Evolutionary conservation across 2,113 vertebrate species (phyloP), one percentile per base, ranked within the genome.

Genomic region (Pagrus major): DNA sequence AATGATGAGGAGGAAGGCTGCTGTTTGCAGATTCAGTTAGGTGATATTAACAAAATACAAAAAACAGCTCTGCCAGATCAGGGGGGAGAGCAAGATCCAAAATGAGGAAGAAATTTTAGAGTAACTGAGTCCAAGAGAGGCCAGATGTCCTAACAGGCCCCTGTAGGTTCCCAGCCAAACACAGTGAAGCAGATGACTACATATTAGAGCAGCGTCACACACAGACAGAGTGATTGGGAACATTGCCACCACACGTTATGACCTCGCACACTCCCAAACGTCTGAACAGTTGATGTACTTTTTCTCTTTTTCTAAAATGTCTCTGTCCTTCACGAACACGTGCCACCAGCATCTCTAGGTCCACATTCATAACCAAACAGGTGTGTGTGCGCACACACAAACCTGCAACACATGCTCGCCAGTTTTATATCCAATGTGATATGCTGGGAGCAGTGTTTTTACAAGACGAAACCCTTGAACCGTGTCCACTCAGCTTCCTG

Each of bases 391-490:
- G 27, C 72, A 52, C 68, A 67, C 52, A 39, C 79, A 80, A 71
- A 77, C 73, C 54, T 64, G 55, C 69, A 64, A 71, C 82, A 67
- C 74, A 86, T 82, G 83, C 73, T 85, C 67, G 21, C 60, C 23
- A 27, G 69, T 91, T 91, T 93, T 86, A 90, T 86, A 84, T 85
- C 69, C 71, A 79, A 79, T 79, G 78, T 81, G 85, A 93, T 84
- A 82, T 33, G 77, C 86, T 86, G 39, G 80, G 58, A 86, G 88
- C 88, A 27, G 27, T 80, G 90, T 86, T 93, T 93, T 94, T 88
- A 93, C 86, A 86, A 88, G 88, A 73, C 16, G 21, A 75, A 91
- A 78, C 89, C 85, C 65, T 65, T 93, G 90, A 93, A 91, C 91
- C 89, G 56, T 86, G 88, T 92, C 85, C 70, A 67, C 52, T 72